A percentile compares a stretch with the other conserved stretches of the same genome.
phyloP scores from a whole-genome alignment of 2,113 vertebrate species.

The Picathartes gymnocephalus region DNA sequence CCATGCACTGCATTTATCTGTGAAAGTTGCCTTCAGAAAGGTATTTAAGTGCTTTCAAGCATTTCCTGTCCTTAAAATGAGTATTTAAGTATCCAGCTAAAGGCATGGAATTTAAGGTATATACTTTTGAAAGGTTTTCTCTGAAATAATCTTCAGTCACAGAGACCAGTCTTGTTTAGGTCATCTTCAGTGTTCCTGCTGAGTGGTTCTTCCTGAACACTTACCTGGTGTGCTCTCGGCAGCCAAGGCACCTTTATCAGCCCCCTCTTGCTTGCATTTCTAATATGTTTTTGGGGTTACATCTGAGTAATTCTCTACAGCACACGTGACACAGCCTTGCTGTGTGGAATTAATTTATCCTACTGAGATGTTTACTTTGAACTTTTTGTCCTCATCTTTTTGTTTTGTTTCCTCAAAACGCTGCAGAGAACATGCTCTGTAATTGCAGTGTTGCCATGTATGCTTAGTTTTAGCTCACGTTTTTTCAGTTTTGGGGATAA shows the following conservation, averaged over 20 bases:
- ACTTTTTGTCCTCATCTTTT: background rate
- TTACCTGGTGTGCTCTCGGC: background rate
- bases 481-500: background rate
- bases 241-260: background rate
- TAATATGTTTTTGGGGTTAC: background rate
- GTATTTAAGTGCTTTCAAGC: background rate
- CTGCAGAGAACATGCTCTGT: fast-evolving
- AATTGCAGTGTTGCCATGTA: background rate
- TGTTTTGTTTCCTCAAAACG: background rate
- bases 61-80: background rate
- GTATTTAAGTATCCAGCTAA: background rate
- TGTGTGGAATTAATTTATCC: background rate
- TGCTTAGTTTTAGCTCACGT: background rate
- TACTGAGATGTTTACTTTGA: background rate
- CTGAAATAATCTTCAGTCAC: background rate
- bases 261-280: background rate
- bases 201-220: background rate
- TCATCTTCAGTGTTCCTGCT: background rate
- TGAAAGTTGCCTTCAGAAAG: background rate
- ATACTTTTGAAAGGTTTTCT: background rate
- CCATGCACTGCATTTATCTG: background rate
- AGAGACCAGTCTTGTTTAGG: background rate
- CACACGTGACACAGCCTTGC: background rate
- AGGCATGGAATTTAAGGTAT: background rate
- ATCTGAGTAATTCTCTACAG: background rate